Base-by-base conservation (phyloP, 2,797 vertebrate genomes). In the Eupleurogrammus muticus region DNA sequence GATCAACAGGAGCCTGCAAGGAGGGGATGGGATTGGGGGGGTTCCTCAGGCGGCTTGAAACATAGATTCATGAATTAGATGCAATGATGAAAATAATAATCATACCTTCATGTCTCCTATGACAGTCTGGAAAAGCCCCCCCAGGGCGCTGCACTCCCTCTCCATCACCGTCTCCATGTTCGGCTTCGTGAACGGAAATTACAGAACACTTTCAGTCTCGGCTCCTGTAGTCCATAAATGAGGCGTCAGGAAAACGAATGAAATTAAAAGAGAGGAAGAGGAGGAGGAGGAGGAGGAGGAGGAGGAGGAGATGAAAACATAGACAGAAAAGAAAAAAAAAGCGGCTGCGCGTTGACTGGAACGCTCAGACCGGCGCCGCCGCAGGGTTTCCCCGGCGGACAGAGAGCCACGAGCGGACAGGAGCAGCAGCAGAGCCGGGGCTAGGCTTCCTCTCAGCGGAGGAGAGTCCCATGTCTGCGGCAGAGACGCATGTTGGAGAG, bases 101-200 rank as follows among this genome's bases (percentile, higher is more conserved):
- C 23, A 91, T 95, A 98, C 97, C 97, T 98, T 98, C 96, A 98
- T 97, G 92, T 98, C 96, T 83, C 95, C 95, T 63, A 98, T 97
- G 87, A 97, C 95, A 55, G 95, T 97, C 93, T 98, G 97, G 94
- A 98, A 98, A 57, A 98, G 96, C 86, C 96, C 97, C 86, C 97
- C 97, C 69, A 97, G 95, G 61, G 96, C 97, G 80, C 97, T 95
- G 94, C 97, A 97, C 88, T 98, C 97, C 83, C 96, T 94, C 92
- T 97, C 96, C 88, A 97, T 96, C 86, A 95, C 95, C 77, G 96
- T 94, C 95, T 97, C 97, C 97, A 98, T 97, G 90, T 92, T 94
- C 91, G 80, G 82, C 74, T 10, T 63, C 1, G 66, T 23, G 35
- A 51, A 60, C 66, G 66, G 56, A 36, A 70, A 75, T n/a, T 1